Conservation (phyloP, 2,797 vertebrate species). For the Spinus olivaceus region DNA sequence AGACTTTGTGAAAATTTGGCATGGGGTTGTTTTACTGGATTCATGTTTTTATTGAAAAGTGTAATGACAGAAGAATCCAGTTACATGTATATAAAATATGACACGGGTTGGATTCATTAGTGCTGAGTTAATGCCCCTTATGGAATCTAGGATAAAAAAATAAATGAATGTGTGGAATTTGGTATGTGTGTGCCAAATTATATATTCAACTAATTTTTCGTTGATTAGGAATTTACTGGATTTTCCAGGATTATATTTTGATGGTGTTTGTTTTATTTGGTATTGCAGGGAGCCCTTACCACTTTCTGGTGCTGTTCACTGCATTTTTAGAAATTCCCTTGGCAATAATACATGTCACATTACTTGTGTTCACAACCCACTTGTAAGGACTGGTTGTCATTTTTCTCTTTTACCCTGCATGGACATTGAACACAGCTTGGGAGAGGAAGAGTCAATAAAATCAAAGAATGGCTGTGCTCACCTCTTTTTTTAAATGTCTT, state of each 20-base stretch:
- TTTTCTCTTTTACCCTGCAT: neutral
- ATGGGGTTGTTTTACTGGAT: neutral
- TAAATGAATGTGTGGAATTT: neutral
- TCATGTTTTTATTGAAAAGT: neutral
- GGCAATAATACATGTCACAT: neutral
- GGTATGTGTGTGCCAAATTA: neutral
- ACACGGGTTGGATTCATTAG: neutral
- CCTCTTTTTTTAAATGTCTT: neutral
- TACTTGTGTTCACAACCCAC: neutral
- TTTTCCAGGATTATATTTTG: neutral
- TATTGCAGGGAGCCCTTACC: neutral
- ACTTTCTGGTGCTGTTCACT: neutral
- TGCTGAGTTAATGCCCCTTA: neutral
- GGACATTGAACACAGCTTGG: neutral
- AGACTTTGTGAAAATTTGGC: neutral
- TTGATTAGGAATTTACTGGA: neutral
- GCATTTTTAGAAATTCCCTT: neutral
- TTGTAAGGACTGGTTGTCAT: neutral
- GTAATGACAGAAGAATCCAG: neutral
- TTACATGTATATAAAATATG: neutral
- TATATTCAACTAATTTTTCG: neutral
- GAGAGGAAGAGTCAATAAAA: neutral
- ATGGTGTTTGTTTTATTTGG: neutral
- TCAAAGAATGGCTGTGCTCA: neutral
- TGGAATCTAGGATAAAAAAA: neutral